Evolutionary conservation across 2,888 invertebrate genomes (phyloP), one percentile per base, ranked within the genome.

Genomic region (Nomada fabriciana): DNA sequence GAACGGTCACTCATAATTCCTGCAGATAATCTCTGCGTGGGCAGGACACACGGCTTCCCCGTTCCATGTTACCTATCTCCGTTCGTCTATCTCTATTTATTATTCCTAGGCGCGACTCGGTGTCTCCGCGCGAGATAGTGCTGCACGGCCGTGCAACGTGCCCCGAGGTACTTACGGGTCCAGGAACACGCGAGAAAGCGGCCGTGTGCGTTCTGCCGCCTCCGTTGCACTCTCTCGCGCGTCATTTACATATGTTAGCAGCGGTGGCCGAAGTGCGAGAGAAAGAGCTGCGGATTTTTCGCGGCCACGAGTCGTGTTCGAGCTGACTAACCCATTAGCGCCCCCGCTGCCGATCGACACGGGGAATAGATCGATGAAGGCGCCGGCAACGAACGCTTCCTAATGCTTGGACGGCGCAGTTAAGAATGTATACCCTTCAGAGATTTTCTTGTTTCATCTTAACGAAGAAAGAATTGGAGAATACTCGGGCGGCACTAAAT

Each of bases 21-120:
- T 90, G 88, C 86, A 91, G 92, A 93, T 93, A 92, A 93, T 93
- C 92, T 91, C 79, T 76, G 90, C 90, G 91, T 90, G 91, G 91
- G 90, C 90, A 90, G 89, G 84, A 89, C 88, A 89, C 88, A 84
- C 83, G 85, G 87, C 74, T 79, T 78, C 86, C 86, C 82, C 84
- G 77, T 84, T 74, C 84, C 81, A 23, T 47, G n/a, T 23, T 36
- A 2, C 52, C 73, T 90, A 89, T 91, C 91, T 89, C 77, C 76
- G 76, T 87, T 86, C 85, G 89, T 91, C 91, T 90, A 92, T 91
- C 91, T 90, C 89, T 90, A 92, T 93, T 93, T 93, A 93, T 93
- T 92, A 93, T 91, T 90, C 89, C 89, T 89, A 88, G 89, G 86
- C 85, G 90, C 85, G 85, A 90, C 82, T 82, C 69, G 65, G 85